Evolutionary conservation across 2,797 vertebrate species (phyloP).

Genomic region (Diceros bicornis): DNA sequence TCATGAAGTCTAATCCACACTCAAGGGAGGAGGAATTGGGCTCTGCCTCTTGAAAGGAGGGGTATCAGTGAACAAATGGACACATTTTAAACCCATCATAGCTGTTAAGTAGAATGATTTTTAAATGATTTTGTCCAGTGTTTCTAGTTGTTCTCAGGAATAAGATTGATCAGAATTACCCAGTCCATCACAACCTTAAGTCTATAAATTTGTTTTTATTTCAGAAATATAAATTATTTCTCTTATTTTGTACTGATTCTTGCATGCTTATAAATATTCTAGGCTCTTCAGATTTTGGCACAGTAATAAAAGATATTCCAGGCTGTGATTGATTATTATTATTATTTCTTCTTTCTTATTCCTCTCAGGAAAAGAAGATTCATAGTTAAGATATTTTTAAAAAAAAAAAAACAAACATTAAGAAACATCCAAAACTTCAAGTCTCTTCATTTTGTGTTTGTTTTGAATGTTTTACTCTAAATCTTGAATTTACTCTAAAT

Average conservation of each 20-base stretch:
- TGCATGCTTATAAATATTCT: background rate
- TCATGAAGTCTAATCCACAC: background rate
- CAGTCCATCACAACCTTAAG: background rate
- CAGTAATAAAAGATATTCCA: constrained; percentile 29
- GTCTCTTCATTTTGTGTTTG: constrained; percentile 29
- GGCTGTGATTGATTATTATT: background rate
- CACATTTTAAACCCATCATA: background rate
- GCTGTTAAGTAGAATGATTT: background rate
- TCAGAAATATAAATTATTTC: constrained; percentile 34
- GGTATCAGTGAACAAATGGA: background rate
- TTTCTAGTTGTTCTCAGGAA: background rate
- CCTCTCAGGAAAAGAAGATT: background rate
- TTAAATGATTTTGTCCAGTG: background rate
- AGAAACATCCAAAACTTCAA: background rate
- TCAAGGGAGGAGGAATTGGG: background rate
- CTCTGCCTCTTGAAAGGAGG: background rate
- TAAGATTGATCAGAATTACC: background rate
- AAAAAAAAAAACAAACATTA: background rate
- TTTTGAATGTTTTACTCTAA: constrained; percentile 2
- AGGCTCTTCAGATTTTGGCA: background rate
- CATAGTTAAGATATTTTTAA: background rate
- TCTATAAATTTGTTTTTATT: background rate
- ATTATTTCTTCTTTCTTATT: background rate
- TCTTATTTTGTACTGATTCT: constrained; percentile 42
- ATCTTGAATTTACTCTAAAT: constrained; percentile 21